Percentiles rank a stretch among this genome's conserved stretches.
phyloP scores from a whole-genome alignment of 2,113 vertebrate species.

The Alouatta palliata region DNA sequence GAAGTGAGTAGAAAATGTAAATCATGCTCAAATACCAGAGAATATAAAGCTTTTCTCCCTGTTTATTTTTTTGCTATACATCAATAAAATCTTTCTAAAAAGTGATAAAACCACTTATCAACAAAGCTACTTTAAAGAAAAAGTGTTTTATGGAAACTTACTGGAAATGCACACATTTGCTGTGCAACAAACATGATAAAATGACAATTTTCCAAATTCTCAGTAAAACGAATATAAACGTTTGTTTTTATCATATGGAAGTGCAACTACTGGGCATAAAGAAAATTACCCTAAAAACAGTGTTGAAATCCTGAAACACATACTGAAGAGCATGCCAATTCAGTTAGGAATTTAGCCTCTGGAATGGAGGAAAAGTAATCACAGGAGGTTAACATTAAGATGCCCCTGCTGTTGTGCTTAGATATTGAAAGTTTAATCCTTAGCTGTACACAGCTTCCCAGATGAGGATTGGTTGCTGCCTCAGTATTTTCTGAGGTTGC shows the following conservation, averaged over 20 bases:
- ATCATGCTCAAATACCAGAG: not conserved
- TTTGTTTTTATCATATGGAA: constrained; percentile 39
- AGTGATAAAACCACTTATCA: not conserved
- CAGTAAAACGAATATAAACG: constrained; percentile 22
- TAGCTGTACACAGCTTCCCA: not conserved
- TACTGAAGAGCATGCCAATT: constrained; percentile 7
- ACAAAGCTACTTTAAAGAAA: constrained; percentile 1
- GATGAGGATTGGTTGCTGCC: not conserved
- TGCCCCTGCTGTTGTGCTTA: not conserved
- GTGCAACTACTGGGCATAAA: not conserved
- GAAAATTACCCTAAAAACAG: constrained; percentile 50
- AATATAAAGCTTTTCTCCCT: not conserved
- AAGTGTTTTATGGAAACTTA: not conserved
- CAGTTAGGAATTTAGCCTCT: constrained; percentile 30
- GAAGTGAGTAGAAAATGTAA: not conserved
- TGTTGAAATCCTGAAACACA: not conserved
- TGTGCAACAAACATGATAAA: constrained; percentile 22
- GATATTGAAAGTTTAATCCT: constrained; percentile 35
- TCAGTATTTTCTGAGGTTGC: not conserved
- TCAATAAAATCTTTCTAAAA: constrained; percentile 43
- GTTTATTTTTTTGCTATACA: not conserved
- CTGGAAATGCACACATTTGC: not conserved
- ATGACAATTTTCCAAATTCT: constrained; percentile 6
- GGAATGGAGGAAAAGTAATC: not conserved
- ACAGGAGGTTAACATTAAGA: constrained; percentile 33